Evolutionary conservation across 2,797 vertebrate species (phyloP), one percentile per base, ranked within the genome.

Genomic region (Pteronotus mesoamericanus): DNA sequence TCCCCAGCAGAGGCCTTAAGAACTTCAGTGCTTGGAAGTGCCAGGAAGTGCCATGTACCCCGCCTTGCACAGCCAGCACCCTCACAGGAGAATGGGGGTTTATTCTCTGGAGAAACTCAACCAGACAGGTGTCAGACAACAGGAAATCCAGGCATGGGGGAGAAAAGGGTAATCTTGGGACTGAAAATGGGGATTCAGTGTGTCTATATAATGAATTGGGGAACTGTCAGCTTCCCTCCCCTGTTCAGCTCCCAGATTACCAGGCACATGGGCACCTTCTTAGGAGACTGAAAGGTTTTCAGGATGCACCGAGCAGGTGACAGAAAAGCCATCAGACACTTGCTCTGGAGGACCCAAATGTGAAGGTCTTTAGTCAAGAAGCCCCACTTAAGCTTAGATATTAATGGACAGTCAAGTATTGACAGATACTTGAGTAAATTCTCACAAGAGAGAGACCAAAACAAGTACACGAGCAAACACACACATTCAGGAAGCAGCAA

Each of bases 321-420:
- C 71, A 94, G 84, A 90, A 92, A 71, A 96, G 48, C 34, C 53
- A 80, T 77, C 77, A 83, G 39, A 53, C 46, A 18, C 48, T 82
- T 24, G 55, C 29, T 29, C 51, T 86, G n/a, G 44, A 39, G 22
- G 11, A 80, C 6, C 6, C 26, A 29, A 66, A 1, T 68, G 89
- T 42, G n/a, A 94, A 85, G 26, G n/a, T 42, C 51, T 34, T 92
- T 82, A 55, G 15, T 86, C 44, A 95, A 74, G 26, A 86, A 85
- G 91, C 46, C 68, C 21, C 64, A 93, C 53, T 71, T 68, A 79
- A 74, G 15, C 32, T 89, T 94, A 87, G 75, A 39, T 42, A 68
- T 78, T 44, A 86, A 57, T 21, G 34, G 77, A 66, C 22, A 88
- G 66, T 21, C 83, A 83, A 66, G 32, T 22, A 66, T 72, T 64